Percentiles rank a stretch among this genome's conserved stretches.
phyloP scores from a whole-genome alignment of 2,113 vertebrate species.

The Quiscalus mexicanus region DNA sequence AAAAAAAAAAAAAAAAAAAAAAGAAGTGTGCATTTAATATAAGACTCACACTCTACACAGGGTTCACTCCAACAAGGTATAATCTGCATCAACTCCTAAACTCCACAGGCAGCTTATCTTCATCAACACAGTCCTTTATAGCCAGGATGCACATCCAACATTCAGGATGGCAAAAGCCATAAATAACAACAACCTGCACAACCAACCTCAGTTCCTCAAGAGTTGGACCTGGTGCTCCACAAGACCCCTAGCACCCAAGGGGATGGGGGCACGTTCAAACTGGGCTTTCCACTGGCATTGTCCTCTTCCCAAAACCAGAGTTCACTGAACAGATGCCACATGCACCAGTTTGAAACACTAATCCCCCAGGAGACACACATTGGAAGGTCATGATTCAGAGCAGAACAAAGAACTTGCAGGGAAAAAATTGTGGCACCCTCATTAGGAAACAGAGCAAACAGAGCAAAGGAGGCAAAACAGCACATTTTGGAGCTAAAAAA shows the following conservation, averaged over 20 bases:
- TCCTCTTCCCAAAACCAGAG: neutral
- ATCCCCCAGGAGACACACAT: neutral
- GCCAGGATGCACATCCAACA: neutral
- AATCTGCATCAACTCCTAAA: neutral
- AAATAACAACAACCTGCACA: neutral
- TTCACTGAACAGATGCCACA: neutral
- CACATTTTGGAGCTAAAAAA: neutral
- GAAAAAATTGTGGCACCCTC: neutral
- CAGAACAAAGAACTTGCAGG: conserved; percentile 7
- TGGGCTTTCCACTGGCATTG: fast-evolving
- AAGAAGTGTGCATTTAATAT: neutral
- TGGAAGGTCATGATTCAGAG: neutral
- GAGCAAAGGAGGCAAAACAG: neutral
- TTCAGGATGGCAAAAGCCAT: neutral
- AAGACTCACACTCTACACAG: neutral
- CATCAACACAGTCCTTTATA: neutral
- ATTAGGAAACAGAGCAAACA: neutral
- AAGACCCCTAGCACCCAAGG: neutral
- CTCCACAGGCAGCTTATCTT: neutral
- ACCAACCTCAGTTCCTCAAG: neutral
- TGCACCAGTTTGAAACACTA: neutral
- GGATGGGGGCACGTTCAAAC: fast-evolving
- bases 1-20: neutral
- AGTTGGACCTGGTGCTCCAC: fast-evolving
- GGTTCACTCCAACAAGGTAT: neutral